Percentiles rank a stretch among this genome's conserved stretches.
phyloP scores from a whole-genome alignment of 2,888 invertebrate species.

The Bombylius major region DNA sequence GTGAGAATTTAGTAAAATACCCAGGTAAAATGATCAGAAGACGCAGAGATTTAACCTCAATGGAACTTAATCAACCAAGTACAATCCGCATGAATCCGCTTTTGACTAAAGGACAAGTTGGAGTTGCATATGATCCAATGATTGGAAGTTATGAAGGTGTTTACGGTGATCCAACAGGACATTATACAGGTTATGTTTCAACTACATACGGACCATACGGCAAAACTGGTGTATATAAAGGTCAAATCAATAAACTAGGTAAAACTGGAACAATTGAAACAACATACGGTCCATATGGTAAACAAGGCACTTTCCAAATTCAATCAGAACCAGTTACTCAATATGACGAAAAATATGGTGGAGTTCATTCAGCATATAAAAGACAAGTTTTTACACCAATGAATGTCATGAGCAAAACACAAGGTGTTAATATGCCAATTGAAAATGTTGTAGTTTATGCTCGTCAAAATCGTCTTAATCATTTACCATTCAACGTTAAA shows the following conservation, averaged over 20 bases:
- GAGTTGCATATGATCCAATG: neutral
- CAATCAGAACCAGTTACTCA: neutral
- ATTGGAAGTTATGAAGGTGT: neutral
- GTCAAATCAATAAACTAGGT: neutral
- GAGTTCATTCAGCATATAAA: neutral
- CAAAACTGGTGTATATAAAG: neutral
- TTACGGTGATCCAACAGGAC: neutral
- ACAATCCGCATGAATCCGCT: neutral
- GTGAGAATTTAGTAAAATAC: no score
- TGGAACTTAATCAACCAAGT: neutral
- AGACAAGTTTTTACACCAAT: neutral
- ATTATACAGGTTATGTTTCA: neutral
- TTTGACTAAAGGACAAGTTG: neutral
- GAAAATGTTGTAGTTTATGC: slow-evolving; percentile 39
- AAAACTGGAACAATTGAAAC: neutral
- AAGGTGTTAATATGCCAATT: slow-evolving; percentile 11
- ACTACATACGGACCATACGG: neutral
- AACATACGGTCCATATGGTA: neutral
- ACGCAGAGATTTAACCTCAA: neutral
- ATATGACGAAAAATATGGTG: neutral
- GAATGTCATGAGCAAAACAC: neutral
- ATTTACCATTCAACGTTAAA: slow-evolving; percentile 48
- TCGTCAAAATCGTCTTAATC: slow-evolving; percentile 50
- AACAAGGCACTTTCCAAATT: neutral
- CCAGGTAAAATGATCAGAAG: neutral